Evolutionary conservation across 2,797 vertebrate genomes (phyloP).

Genomic region (Acipenser transmontanus): DNA sequence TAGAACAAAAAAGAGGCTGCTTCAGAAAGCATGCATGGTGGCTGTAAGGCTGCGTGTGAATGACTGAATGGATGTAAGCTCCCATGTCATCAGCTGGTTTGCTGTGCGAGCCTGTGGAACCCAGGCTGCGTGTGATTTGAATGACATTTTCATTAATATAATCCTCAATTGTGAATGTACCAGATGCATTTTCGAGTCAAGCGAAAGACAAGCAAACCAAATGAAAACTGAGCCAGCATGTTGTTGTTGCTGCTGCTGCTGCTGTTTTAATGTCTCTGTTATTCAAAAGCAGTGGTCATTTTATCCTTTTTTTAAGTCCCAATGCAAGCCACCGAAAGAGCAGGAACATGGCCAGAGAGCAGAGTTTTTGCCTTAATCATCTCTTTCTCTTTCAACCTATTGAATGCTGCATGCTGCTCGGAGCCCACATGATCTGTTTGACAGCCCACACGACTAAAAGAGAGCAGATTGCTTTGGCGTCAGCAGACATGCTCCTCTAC

Average conservation of each 20-base stretch:
- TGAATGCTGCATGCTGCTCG: slow-evolving; percentile 60
- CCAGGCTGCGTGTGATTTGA: slow-evolving; percentile 58
- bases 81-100: slow-evolving; percentile 56
- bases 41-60: slow-evolving; percentile 46
- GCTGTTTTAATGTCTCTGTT: slow-evolving; percentile 1
- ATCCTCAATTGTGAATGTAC: slow-evolving; percentile 58
- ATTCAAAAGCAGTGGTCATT: not conserved
- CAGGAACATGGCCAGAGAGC: slow-evolving; percentile 46
- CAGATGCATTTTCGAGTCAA: slow-evolving; percentile 55
- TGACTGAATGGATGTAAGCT: slow-evolving; percentile 53
- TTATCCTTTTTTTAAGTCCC: not conserved
- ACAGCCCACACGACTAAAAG: slow-evolving; percentile 64
- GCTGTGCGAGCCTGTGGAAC: slow-evolving; percentile 47
- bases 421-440: slow-evolving; percentile 66
- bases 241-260: slow-evolving; percentile 17
- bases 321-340: slow-evolving; percentile 48
- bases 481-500: slow-evolving; percentile 58
- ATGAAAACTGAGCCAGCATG: slow-evolving; percentile 50
- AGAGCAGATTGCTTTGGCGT: slow-evolving; percentile 60
- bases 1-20: slow-evolving; percentile 16
- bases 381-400: slow-evolving; percentile 47
- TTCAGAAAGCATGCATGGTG: slow-evolving; percentile 56
- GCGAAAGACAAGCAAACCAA: slow-evolving; percentile 38
- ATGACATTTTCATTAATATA: slow-evolving; percentile 58
- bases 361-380: slow-evolving; percentile 43